These are phyloP conservation scores for Gastrophysa polygoni DNA, from an alignment of 2,888 invertebrate genomes.

Conservation along the genomic window DNA sequence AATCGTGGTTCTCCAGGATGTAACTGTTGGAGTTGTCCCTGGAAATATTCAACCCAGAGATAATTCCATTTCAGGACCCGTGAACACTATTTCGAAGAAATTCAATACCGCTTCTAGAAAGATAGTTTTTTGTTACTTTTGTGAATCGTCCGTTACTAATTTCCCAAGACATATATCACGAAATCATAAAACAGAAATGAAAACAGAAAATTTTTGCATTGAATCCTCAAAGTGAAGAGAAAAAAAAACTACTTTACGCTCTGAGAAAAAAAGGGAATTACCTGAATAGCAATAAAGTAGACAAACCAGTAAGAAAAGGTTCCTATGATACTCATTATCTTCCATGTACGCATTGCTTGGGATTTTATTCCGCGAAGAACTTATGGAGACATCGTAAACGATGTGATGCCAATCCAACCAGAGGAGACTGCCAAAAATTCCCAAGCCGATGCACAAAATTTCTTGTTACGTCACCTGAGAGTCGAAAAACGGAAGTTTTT, in stretches of 20 bases:
- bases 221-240: conserved; percentile 1
- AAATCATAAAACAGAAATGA: conserved; percentile 8
- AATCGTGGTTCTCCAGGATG: no score
- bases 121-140: conserved; percentile 5
- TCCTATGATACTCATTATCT: background rate
- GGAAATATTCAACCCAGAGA: no score
- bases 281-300: background rate
- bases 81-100: no score
- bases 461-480: background rate
- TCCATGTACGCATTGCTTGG: conserved; percentile 18
- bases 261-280: conserved; percentile 23
- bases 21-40: no score
- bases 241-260: conserved; percentile 8
- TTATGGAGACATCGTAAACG: conserved; percentile 18
- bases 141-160: no score
- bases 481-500: background rate
- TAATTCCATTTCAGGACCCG: no score
- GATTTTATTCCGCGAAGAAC: conserved; percentile 16
- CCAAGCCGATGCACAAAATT: conserved; percentile 8
- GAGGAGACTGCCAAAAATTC: conserved; percentile 1
- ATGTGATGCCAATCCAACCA: conserved; percentile 10
- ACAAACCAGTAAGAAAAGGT: conserved; percentile 16
- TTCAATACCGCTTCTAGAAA: background rate
- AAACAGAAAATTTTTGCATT: conserved; percentile 16
- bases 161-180: no score